Percentiles rank a stretch among this genome's conserved stretches.
These are phyloP conservation scores for Embidobia sp. DNA, from an alignment of 2,888 invertebrate species.

Conservation along the genomic window DNA sequence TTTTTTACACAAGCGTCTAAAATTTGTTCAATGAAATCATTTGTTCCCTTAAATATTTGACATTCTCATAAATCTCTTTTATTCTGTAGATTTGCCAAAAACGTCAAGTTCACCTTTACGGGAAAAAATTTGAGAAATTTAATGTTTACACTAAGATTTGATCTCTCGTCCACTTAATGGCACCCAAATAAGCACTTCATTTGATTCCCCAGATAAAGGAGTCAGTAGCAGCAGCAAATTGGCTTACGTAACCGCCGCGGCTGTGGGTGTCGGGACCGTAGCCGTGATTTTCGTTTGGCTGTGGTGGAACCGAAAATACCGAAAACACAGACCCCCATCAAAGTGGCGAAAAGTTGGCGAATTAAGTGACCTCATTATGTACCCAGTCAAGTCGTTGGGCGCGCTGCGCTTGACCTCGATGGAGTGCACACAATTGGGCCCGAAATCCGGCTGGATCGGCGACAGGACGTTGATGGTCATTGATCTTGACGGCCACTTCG, in stretches of 20 bases:
- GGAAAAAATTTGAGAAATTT: no score
- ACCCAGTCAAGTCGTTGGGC: slow-evolving; percentile 85
- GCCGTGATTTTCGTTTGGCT: slow-evolving; percentile 25
- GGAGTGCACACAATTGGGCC: slow-evolving; percentile 83
- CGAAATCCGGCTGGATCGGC: slow-evolving; percentile 83
- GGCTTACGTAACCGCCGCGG: slow-evolving; percentile 44
- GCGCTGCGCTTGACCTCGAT: slow-evolving; percentile 82
- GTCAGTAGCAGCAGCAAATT: slow-evolving; percentile 26
- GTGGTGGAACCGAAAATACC: slow-evolving; percentile 17
- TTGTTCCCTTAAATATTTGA: no score
- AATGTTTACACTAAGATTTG: no score
- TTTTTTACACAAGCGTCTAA: no score
- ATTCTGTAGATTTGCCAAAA: no score
- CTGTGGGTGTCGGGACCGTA: slow-evolving; percentile 34
- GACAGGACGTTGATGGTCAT: slow-evolving; percentile 85
- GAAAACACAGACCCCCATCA: slow-evolving; percentile 8
- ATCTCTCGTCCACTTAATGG: no score
- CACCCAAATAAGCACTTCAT: no score
- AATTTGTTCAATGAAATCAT: no score
- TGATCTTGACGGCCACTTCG: slow-evolving; percentile 83
- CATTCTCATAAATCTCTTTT: no score
- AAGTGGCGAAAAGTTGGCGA: slow-evolving; percentile 82
- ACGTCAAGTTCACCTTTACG: no score
- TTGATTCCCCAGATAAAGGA: slow-evolving; percentile 32
- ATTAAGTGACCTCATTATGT: slow-evolving; percentile 83